A percentile compares a stretch with the other conserved stretches of the same genome.
Evolutionary conservation across 37 sponge, comb jelly and placozoan species (phyloP).

Genomic region (Diacarnus erythraeanus): DNA sequence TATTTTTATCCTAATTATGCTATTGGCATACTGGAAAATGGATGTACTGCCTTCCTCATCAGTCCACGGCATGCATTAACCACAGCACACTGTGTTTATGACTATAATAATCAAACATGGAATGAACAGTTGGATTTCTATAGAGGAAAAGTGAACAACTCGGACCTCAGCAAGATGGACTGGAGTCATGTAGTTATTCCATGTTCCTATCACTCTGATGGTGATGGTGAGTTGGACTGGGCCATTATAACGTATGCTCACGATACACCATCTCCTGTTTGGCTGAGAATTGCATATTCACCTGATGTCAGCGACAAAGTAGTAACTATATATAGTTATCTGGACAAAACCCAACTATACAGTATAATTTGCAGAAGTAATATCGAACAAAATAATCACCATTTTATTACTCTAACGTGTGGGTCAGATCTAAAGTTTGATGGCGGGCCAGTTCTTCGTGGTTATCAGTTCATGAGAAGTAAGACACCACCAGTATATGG

Average conservation of each 20-base stretch:
- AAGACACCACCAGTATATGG: constrained; percentile 25
- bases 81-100: constrained; percentile 30
- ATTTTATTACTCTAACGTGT: not conserved
- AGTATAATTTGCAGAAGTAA: constrained; percentile 6
- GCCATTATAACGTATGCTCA: constrained; percentile 6
- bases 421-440: not conserved
- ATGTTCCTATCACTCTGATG: not conserved
- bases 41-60: constrained; percentile 38
- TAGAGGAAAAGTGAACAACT: constrained; percentile 2
- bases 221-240: constrained; percentile 1
- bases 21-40: constrained; percentile 33
- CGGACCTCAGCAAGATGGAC: constrained; percentile 7
- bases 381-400: not conserved
- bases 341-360: not conserved
- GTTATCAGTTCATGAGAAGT: constrained; percentile 1
- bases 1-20: constrained; percentile 33
- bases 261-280: constrained; percentile 3
- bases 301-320: not conserved
- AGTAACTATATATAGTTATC: constrained; percentile 14
- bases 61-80: constrained; percentile 33
- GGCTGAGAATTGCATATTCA: constrained; percentile 27
- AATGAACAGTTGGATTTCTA: constrained; percentile 3
- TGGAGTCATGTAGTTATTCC: not conserved
- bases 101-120: not conserved
- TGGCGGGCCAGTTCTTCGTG: constrained; percentile 24